A percentile compares a stretch with the other conserved stretches of the same genome.
Conservation (phyloP, 2,888 invertebrate genomes). For the Patella depressa region DNA sequence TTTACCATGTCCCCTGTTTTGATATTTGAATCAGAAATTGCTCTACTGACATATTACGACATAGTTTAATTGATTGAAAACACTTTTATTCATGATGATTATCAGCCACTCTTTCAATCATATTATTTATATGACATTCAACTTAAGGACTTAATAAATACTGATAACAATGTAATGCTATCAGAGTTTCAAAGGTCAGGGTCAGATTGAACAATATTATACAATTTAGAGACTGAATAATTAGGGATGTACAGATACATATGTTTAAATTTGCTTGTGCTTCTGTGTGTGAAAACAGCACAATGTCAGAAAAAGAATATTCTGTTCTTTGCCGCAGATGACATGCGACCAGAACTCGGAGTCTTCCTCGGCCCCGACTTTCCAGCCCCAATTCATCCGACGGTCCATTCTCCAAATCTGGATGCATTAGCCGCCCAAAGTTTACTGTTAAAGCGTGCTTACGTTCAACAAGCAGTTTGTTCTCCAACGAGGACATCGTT, state of each 20-base stretch:
- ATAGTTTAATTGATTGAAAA: too few relatives aligned
- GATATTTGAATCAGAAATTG: too few relatives aligned
- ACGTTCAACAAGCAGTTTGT: conserved; percentile 32
- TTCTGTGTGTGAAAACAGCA: neutral
- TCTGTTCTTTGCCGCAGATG: conserved; percentile 38
- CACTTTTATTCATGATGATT: too few relatives aligned
- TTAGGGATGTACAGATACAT: too few relatives aligned
- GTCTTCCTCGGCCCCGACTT: conserved; percentile 7
- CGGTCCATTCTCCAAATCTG: conserved; percentile 34
- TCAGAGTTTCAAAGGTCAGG: too few relatives aligned
- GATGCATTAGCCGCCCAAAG: conserved; percentile 32
- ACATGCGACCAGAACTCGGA: conserved; percentile 36
- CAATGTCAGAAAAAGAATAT: conserved; percentile 29
- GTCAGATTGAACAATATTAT: too few relatives aligned
- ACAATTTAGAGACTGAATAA: too few relatives aligned
- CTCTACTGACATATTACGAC: too few relatives aligned
- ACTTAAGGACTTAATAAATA: too few relatives aligned
- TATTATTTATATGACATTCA: too few relatives aligned
- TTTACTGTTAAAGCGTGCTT: conserved; percentile 32
- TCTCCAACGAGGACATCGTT: conserved; percentile 31
- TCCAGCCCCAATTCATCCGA: conserved; percentile 28
- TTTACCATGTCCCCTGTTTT: conserved; percentile 29
- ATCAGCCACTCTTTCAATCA: too few relatives aligned
- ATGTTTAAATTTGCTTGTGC: neutral
- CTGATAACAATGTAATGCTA: too few relatives aligned